These are phyloP conservation scores for Heliocidaris erythrogramma DNA, from an alignment of 35 echinoderm and acorn worm genomes.

Conservation along the genomic window DNA sequence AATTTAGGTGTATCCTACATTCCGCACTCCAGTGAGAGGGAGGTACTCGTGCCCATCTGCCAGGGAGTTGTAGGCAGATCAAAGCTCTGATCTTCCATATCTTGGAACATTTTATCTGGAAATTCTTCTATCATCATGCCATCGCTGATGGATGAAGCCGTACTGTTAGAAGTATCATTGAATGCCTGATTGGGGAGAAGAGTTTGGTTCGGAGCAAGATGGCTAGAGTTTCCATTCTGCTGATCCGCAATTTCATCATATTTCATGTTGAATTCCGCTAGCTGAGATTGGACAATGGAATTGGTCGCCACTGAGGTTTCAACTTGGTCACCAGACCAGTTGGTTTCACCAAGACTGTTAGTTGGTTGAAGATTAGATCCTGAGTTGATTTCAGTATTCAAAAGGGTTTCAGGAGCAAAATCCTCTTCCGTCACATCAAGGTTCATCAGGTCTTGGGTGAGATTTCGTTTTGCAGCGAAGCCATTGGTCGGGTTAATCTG, in stretches of 20 bases:
- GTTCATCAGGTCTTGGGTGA: conserved; percentile 56
- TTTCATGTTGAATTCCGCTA: conserved; percentile 34
- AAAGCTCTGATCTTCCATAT: conserved; percentile 44
- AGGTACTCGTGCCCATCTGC: conserved; percentile 60
- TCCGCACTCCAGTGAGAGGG: conserved; percentile 59
- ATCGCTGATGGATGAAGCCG: conserved; percentile 59
- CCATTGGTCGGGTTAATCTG: neutral
- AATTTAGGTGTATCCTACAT: conserved; percentile 32
- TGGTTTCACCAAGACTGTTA: conserved; percentile 1
- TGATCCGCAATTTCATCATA: conserved; percentile 43
- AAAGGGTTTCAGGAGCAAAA: conserved; percentile 38
- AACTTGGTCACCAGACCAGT: conserved; percentile 8
- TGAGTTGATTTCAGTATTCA: conserved; percentile 22
- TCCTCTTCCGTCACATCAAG: conserved; percentile 62
- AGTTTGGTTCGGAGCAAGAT: neutral
- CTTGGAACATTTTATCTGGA: conserved; percentile 41
- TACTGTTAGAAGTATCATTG: conserved; percentile 66
- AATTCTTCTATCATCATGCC: conserved; percentile 62
- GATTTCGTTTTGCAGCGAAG: conserved; percentile 61
- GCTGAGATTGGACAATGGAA: conserved; percentile 36
- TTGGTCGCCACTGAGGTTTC: neutral
- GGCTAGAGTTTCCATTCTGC: conserved; percentile 8
- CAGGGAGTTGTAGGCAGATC: conserved; percentile 35
- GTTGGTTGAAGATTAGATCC: conserved; percentile 18
- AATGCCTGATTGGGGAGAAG: conserved; percentile 41